Evolutionary conservation across 2,888 invertebrate genomes (phyloP).

Genomic region (Gymnosoma rotundatum): DNA sequence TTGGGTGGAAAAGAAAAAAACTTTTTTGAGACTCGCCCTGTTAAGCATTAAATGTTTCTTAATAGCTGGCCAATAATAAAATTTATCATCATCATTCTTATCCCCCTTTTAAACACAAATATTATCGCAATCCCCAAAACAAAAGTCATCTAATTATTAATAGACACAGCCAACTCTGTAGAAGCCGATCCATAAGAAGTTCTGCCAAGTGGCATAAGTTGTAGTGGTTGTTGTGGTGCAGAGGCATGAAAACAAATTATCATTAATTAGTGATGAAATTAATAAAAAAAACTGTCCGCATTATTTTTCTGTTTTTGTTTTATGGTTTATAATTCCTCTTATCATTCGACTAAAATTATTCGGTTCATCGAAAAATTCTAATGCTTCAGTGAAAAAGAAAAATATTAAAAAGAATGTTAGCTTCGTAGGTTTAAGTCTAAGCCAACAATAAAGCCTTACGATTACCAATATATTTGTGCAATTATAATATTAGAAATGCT

Average conservation of each 20-base stretch:
- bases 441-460: too few relatives aligned
- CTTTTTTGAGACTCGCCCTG: constrained; percentile 68
- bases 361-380: too few relatives aligned
- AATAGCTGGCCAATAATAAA: constrained; percentile 72
- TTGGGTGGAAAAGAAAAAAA: not conserved
- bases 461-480: too few relatives aligned
- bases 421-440: too few relatives aligned
- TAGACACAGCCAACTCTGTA: constrained; percentile 11
- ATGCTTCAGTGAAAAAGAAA: too few relatives aligned
- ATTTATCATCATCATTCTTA: constrained; percentile 61
- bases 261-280: constrained; percentile 67
- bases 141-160: too few relatives aligned
- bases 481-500: too few relatives aligned
- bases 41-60: constrained; percentile 71
- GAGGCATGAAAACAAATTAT: constrained; percentile 64
- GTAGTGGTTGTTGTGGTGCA: constrained; percentile 30
- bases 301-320: constrained; percentile 52
- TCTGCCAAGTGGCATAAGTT: constrained; percentile 9
- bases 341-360: too few relatives aligned
- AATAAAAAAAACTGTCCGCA: constrained; percentile 65
- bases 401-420: too few relatives aligned
- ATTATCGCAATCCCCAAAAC: not conserved
- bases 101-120: not conserved
- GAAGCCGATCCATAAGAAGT: constrained; percentile 4
- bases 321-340: not conserved